These are phyloP conservation scores for Lethocerus indicus DNA, from an alignment of 1,140 invertebrate genomes.

Conservation along the genomic window DNA sequence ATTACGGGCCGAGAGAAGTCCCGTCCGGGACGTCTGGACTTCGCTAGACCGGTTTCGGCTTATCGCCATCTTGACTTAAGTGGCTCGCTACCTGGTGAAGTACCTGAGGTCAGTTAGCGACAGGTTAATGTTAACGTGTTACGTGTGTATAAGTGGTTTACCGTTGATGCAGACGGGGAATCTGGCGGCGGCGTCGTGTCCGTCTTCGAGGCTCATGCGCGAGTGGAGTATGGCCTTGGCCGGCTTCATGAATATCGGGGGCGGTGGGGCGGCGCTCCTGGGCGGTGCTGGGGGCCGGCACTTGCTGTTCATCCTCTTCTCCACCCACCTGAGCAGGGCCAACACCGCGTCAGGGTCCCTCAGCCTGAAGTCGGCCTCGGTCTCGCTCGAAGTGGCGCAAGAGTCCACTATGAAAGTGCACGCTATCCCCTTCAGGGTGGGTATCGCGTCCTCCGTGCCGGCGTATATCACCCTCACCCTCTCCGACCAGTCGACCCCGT, in stretches of 20 bases:
- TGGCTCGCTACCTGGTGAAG: too few species aligned
- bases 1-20: too few species aligned
- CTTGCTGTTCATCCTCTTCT: constrained; percentile 58
- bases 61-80: too few species aligned
- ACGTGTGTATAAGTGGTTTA: too few species aligned
- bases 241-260: constrained; percentile 12
- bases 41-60: too few species aligned
- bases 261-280: constrained; percentile 10
- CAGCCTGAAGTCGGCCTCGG: constrained; percentile 65
- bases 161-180: neutral
- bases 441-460: constrained; percentile 83
- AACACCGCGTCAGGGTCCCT: constrained; percentile 76
- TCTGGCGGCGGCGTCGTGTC: constrained; percentile 11
- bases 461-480: constrained; percentile 78
- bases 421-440: constrained; percentile 74
- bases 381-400: constrained; percentile 65
- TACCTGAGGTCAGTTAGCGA: too few species aligned
- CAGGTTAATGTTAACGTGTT: too few species aligned
- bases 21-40: too few species aligned
- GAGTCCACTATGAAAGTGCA: constrained; percentile 76
- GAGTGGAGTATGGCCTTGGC: constrained; percentile 16
- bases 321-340: constrained; percentile 78
- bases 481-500: constrained; percentile 82
- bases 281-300: constrained; percentile 32
- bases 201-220: constrained; percentile 22